Evolutionary conservation across 2,113 vertebrate species (phyloP).

Genomic region (Eulacestoma nigropectus): DNA sequence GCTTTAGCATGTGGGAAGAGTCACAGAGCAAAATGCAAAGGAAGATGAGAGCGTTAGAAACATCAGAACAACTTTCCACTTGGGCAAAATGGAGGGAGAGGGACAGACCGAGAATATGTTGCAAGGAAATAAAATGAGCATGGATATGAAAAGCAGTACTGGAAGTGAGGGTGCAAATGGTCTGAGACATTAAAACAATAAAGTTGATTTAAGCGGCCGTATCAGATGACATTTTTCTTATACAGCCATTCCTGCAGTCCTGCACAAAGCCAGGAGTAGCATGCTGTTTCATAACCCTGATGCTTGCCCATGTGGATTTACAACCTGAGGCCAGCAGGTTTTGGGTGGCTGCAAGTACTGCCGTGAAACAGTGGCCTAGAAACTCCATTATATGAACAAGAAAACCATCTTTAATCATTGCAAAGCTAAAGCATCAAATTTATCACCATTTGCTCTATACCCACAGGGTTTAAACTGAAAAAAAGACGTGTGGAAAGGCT

Average conservation of each 20-base stretch:
- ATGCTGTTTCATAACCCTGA: not conserved
- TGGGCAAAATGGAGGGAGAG: not conserved
- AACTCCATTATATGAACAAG: not conserved
- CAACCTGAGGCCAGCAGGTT: not conserved
- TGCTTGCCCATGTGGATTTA: not conserved
- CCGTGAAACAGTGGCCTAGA: not conserved
- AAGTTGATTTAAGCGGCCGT: not conserved
- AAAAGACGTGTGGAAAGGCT: not conserved
- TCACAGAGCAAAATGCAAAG: slow-evolving; percentile 31
- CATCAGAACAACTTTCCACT: not conserved
- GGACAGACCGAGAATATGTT: not conserved
- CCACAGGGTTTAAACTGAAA: not conserved
- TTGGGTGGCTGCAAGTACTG: not conserved
- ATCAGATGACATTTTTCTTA: not conserved
- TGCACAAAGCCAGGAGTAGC: not conserved
- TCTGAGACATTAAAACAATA: not conserved
- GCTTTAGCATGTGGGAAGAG: slow-evolving; percentile 62
- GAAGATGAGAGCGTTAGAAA: not conserved
- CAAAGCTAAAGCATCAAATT: slow-evolving; percentile 17
- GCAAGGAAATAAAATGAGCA: not conserved
- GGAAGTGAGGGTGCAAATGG: not conserved
- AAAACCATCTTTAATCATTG: not conserved
- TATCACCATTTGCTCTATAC: not conserved
- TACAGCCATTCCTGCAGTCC: not conserved
- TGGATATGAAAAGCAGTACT: not conserved